Evolutionary conservation across 1,140 invertebrate genomes (phyloP), one percentile per base, ranked within the genome.

Genomic region (Drosophila equinoxialis): DNA sequence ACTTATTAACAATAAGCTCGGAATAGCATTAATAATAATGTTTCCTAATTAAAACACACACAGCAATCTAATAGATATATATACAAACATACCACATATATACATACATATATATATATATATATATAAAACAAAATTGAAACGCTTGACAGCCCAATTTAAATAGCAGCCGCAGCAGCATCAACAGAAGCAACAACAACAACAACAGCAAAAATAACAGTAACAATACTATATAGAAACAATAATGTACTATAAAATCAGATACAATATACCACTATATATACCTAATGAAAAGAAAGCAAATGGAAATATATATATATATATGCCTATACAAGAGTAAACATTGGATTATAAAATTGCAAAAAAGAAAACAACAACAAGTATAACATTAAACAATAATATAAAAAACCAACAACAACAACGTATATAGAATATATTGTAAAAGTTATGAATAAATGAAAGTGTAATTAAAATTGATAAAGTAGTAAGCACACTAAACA

Each of bases 201-300:
- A 85, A 68, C 57, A 72, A 30, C 30, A 30, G 30, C 30, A 30
- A 30, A 45, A 58, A 79, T 58, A 57, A 79, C 84, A 80, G 74
- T 89, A 89, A 87, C 84, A 89, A 89, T 89, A 89, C 84, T 89
- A 89, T 84, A 83, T 89, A 89, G 84, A 89, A 89, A 89, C 84
- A 89, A 89, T 89, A 89, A 89, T 89, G 84, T 89, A 89, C 81
- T 89, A 89, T 89, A 89, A 84, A 59, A 84, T 69, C 84, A 83
- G 81, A 89, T 81, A 89, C 85, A 89, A 89, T 89, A 89, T 89
- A 89, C 68, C 76, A 89, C 76, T 84, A 86, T 86, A 87, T 86
- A 86, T 86, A 86, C 83, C 84, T 87, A 89, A 71, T 80, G 26
- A 57, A 6, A 30, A 55, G 54, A 23, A 65, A 30, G 20, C 45